Percentiles rank a stretch among this genome's conserved stretches.
These are phyloP conservation scores for Trypoxylus dichotomus DNA, from an alignment of 1,140 invertebrate species.

Conservation along the genomic window DNA sequence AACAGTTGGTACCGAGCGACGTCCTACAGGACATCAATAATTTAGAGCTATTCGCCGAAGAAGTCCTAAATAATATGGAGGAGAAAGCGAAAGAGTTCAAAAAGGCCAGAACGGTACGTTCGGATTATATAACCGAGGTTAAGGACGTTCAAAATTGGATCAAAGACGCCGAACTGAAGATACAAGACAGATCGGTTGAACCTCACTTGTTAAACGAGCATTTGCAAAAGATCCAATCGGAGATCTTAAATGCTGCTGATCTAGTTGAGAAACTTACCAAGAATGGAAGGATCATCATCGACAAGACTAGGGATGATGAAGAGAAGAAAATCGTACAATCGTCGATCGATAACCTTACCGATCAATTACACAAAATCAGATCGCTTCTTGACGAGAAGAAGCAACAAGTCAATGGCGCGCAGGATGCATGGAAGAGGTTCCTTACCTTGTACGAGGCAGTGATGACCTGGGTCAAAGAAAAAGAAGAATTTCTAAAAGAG, in stretches of 20 bases:
- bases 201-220: slow-evolving; percentile 76
- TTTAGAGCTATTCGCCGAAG: slow-evolving; percentile 79
- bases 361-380: slow-evolving; percentile 76
- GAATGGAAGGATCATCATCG: slow-evolving; percentile 76
- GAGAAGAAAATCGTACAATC: slow-evolving; percentile 76
- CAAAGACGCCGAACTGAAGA: slow-evolving; percentile 76
- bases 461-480: slow-evolving; percentile 80
- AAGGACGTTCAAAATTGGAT: slow-evolving; percentile 83
- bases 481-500: slow-evolving; percentile 75
- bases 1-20: slow-evolving; percentile 72
- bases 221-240: slow-evolving; percentile 74
- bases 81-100: slow-evolving; percentile 85
- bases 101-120: slow-evolving; percentile 76
- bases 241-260: slow-evolving; percentile 72
- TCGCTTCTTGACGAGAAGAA: slow-evolving; percentile 80
- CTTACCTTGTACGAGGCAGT: slow-evolving; percentile 79
- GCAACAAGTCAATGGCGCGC: slow-evolving; percentile 79
- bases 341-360: slow-evolving; percentile 73
- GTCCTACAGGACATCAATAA: slow-evolving; percentile 73
- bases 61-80: slow-evolving; percentile 75
- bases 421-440: slow-evolving; percentile 87
- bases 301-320: slow-evolving; percentile 74
- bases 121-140: slow-evolving; percentile 77
- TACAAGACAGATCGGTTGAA: slow-evolving; percentile 78
- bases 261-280: slow-evolving; percentile 75